Evolutionary conservation across 2,888 invertebrate species (phyloP), one percentile per base, ranked within the genome.

Genomic region (Apocheima hispidaria): DNA sequence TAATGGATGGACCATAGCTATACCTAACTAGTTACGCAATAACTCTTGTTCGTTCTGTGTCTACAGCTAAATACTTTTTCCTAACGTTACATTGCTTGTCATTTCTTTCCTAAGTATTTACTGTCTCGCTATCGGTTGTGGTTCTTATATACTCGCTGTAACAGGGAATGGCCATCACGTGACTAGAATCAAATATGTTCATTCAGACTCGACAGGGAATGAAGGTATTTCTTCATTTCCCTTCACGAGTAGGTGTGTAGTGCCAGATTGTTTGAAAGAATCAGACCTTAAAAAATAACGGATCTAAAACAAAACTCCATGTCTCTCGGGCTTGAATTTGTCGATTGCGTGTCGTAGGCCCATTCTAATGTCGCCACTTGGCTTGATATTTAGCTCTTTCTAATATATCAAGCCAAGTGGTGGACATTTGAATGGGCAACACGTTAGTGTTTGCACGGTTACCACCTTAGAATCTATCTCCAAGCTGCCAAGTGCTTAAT

Each of bases 171-270:
- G 75, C 66, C 52, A 63, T 55, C 64, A 71, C 69, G 65, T 66
- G 70, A 71, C 72, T 65, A 62, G 46, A 62, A 48, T 6, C 60
- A 72, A 72, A 72, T 73, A 70, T 71, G 48, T 67, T 69, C 70
- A 71, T 69, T 62, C 44, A 52, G 20, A 57, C 16, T 20, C 21
- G 4, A 20, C 9, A 1, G 21, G 36, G 38, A 46, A 52, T 67
- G 58, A 68, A 68, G 68, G 64, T 75, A 70, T 78, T 72, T 35
- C 59, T 52, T 69, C 69, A 72, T 75, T 53, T 73, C 72, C 68
- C 62, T 58, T 65, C 63, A 60, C 50, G 65, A 50, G 61, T 59
- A 62, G 69, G 73, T 72, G 73, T 70, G 75, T 72, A 77, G 72
- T 78, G 78, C 71, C 73, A 59, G 58, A 50, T 40, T 18, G 9